Conservation (phyloP, 2,888 invertebrate species). For the Ctena decussata region DNA sequence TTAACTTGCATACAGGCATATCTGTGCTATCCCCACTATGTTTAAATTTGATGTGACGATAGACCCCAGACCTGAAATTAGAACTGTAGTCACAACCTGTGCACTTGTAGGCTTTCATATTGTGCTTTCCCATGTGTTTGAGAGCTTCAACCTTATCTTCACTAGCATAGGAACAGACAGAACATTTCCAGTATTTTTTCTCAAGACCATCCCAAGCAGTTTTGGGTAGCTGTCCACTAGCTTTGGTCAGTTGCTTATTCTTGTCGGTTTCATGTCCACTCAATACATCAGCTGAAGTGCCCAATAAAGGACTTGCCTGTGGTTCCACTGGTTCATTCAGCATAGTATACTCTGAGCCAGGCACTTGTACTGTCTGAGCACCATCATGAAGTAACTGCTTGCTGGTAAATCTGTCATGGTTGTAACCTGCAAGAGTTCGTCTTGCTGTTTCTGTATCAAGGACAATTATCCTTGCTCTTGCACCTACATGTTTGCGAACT, state of each 20-base stretch:
- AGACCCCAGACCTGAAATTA: conserved; percentile 86
- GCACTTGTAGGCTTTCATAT: conserved; percentile 82
- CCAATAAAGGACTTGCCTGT: background rate
- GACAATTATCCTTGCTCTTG: conserved; percentile 69
- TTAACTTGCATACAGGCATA: conserved; percentile 67
- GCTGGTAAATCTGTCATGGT: conserved; percentile 50
- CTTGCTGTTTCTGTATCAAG: conserved; percentile 77
- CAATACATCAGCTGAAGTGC: background rate
- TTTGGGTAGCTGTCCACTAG: conserved; percentile 36
- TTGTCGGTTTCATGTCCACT: no score
- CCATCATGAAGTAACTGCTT: no score
- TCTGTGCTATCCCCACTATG: conserved; percentile 70
- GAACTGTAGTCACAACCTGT: conserved; percentile 85
- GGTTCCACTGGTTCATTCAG: background rate
- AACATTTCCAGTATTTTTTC: conserved; percentile 91
- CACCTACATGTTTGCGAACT: conserved; percentile 87
- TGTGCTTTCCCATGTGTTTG: conserved; percentile 80
- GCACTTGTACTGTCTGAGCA: no score
- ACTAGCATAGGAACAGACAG: conserved; percentile 92
- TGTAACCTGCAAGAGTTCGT: conserved; percentile 75
- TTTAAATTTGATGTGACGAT: conserved; percentile 83
- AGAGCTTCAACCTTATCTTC: conserved; percentile 78
- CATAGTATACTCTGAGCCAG: background rate
- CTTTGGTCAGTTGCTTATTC: no score
- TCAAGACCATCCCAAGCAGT: conserved; percentile 34